Base-by-base conservation (phyloP, 2,113 vertebrate species). In the Engraulis encrasicolus region DNA sequence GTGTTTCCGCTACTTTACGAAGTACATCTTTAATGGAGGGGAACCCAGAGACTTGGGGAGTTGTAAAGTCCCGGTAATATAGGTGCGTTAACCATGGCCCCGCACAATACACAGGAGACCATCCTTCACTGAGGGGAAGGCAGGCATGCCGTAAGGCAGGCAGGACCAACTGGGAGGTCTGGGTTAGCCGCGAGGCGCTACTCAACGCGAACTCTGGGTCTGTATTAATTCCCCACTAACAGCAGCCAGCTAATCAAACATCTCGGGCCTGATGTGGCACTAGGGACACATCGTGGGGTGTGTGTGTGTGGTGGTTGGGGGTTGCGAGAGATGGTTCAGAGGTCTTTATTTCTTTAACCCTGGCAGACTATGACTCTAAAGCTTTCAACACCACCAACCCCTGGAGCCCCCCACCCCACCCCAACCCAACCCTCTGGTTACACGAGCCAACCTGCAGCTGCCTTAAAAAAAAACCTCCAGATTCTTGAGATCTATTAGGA, bases 281-380 rank as follows among this genome's bases (percentile, higher is more conserved):
- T 18, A 58, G 89, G 87, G 82, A 86, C 48, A 81, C 78, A 77
- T 87, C 37, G 83, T 79, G 84, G 77, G 38, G 58, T 54, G 40
- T n/a, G n/a, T n/a, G n/a, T n/a, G n/a, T n/a, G n/a, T n/a, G n/a
- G n/a, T n/a, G n/a, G n/a, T n/a, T n/a, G 50, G 31, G 66, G 14
- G 18, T 78, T 37, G 23, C 85, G 84, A 82, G 50, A 50, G 80
- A 86, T 84, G 78, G 18, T 78, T 84, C 80, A 66, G 71, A 87
- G 81, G 40, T 66, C 80, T 77, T 81, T 83, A 81, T 82, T 81
- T 89, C 81, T 81, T 86, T 87, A 85, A 85, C 80, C 85, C 84
- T 38, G 78, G 66, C 71, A 50, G 80, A 52, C 79, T 74, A 54
- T 34, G 15, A 27, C 61, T 83, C 37, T 82, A 79, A 85, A 82